Base-by-base conservation (phyloP, 2,797 vertebrate genomes). In the Protonibea diacanthus region DNA sequence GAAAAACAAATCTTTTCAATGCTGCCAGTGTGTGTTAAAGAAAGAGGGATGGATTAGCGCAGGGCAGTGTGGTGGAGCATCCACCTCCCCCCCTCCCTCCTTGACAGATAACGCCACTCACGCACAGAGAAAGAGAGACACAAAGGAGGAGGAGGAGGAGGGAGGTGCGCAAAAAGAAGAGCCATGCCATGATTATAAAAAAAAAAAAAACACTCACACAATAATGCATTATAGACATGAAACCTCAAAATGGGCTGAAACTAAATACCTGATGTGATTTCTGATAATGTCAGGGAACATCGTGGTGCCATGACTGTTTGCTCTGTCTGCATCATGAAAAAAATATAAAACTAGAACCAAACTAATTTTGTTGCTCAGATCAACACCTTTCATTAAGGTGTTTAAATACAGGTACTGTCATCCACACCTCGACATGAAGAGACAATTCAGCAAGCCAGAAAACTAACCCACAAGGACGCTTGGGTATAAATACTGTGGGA, bases 1-100 rank as follows among this genome's bases (percentile, higher is more conserved):
- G 83, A 73, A 85, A 86, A 88, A 89, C 88, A 90, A 91, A 86
- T 86, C 78, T 76, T 77, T 80, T 81, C 72, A 79, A 47, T 76
- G 82, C 84, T 86, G 84, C 80, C 82, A 74, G 76, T 74, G 85
- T 83, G 60, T 59, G 80, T 85, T 82, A 74, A 81, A 82, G 79
- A 79, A 74, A 82, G 79, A 68, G 55, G 79, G 86, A 25, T 58
- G 79, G 83, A 83, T 85, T 81, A 84, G 81, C 47, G 61, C n/a
- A 11, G 52, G 57, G 74, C 1, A 21, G 60, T 65, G 61, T 56
- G 72, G 44, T 14, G 20, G 60, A 71, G 71, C 61, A 67, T 66
- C 78, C 68, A n/a, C n/a, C 57, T 20, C 66, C 74, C 56, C 71
- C 64, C 67, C 25, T 3, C 74, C 47, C 77, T 21, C 12, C 18